Evolutionary conservation across 2,113 vertebrate species (phyloP).

Genomic region (Nibea coibor): DNA sequence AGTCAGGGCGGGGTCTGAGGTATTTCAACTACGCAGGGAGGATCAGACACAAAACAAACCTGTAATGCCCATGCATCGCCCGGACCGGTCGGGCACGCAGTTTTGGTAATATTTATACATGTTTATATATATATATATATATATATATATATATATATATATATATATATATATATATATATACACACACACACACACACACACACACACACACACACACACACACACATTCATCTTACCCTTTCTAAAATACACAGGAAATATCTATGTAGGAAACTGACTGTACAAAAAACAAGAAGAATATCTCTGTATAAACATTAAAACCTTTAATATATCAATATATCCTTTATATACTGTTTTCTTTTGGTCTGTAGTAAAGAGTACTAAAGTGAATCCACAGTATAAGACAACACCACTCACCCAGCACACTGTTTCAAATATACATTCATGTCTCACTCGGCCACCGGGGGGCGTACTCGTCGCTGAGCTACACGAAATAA

Average conservation of each 20-base stretch:
- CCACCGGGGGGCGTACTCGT: constrained; percentile 56
- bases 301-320: constrained; percentile 94
- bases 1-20: constrained; percentile 14
- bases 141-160: too few relatives aligned
- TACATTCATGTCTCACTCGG: constrained; percentile 86
- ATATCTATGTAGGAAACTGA: constrained; percentile 91
- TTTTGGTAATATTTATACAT: constrained; percentile 16
- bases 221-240: constrained; percentile 76
- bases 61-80: constrained; percentile 56
- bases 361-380: constrained; percentile 91
- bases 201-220: too few relatives aligned
- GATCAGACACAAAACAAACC: neutral
- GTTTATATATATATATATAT: neutral
- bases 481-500: neutral
- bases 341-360: constrained; percentile 54
- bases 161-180: too few relatives aligned
- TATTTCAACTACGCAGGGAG: constrained; percentile 35
- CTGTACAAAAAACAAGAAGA: constrained; percentile 87
- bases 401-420: constrained; percentile 83
- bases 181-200: fast-evolving
- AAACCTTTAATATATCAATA: constrained; percentile 82
- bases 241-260: constrained; percentile 89
- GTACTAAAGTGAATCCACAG: constrained; percentile 81
- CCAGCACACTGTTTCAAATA: constrained; percentile 68
- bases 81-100: neutral